phyloP scores from a whole-genome alignment of 2,113 vertebrate genomes.

The Tachysurus vachellii region DNA sequence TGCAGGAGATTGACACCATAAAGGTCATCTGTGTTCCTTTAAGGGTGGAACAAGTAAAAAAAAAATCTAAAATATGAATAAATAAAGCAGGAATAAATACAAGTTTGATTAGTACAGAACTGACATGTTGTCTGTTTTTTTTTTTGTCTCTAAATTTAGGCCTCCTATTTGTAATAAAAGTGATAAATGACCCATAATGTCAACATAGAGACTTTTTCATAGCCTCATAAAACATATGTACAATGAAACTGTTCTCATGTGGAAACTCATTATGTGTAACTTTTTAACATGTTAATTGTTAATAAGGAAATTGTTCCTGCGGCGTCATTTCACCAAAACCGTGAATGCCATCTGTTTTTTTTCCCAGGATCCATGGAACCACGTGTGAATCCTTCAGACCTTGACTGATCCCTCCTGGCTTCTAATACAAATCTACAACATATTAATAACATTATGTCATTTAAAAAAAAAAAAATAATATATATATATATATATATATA shows the following conservation, averaged over 20 bases:
- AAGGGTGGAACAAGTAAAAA: neutral
- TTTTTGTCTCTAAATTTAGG: neutral
- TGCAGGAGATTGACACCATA: neutral
- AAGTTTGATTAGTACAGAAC: neutral
- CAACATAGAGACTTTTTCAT: neutral
- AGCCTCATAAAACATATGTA: neutral
- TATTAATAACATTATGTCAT: neutral
- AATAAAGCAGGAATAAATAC: neutral
- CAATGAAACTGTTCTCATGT: neutral
- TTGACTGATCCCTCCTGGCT: neutral
- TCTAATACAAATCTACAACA: neutral
- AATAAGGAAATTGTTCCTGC: neutral
- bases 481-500: no score
- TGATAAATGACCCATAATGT: neutral
- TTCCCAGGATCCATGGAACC: conserved; percentile 37
- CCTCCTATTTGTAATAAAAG: neutral
- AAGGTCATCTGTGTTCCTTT: neutral
- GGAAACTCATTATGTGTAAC: neutral
- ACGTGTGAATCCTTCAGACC: neutral
- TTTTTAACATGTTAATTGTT: neutral
- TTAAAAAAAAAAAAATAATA: no score
- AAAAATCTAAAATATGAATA: neutral
- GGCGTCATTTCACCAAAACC: conserved; percentile 28
- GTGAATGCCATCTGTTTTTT: conserved; percentile 45
- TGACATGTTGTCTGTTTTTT: neutral